A percentile compares a stretch with the other conserved stretches of the same genome.
These are phyloP conservation scores for Magallana ariakensis DNA, from an alignment of 1,140 invertebrate genomes.

Conservation along the genomic window DNA sequence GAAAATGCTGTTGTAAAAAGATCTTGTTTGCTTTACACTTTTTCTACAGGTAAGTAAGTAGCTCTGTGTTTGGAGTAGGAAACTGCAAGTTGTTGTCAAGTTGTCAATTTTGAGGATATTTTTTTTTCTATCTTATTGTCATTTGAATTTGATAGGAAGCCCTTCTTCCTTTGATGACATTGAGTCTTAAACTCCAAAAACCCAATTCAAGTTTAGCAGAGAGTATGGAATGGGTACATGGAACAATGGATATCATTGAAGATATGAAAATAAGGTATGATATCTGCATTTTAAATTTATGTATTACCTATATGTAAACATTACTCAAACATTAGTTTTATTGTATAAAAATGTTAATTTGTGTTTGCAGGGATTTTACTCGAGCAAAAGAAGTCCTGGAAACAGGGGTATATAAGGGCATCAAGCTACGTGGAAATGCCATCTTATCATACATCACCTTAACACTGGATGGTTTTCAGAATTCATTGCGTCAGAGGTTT, in stretches of 20 bases:
- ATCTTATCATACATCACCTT: not conserved
- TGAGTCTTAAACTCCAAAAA: slow-evolving; percentile 31
- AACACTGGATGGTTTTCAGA: not conserved
- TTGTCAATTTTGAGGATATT: slow-evolving; percentile 12
- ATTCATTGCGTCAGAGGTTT: slow-evolving; percentile 10
- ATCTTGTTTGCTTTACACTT: too few species aligned
- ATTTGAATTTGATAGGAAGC: slow-evolving; percentile 24
- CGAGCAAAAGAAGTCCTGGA: not conserved
- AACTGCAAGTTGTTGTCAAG: not conserved
- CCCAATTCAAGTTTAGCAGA: not conserved
- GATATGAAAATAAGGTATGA: slow-evolving; percentile 22
- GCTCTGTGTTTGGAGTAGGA: not conserved
- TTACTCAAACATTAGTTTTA: not conserved
- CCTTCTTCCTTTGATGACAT: slow-evolving; percentile 6
- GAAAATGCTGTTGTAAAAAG: too few species aligned
- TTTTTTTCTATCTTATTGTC: not conserved
- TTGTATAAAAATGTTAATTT: not conserved
- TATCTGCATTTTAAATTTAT: not conserved
- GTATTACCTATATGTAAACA: not conserved
- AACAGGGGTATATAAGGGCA: not conserved
- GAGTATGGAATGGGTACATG: not conserved
- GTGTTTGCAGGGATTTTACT: not conserved
- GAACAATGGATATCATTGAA: slow-evolving; percentile 11
- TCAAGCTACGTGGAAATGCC: not conserved
- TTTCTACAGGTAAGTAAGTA: too few species aligned